phyloP scores from a whole-genome alignment of 2,797 vertebrate species.

The Peromyscus aztecus region DNA sequence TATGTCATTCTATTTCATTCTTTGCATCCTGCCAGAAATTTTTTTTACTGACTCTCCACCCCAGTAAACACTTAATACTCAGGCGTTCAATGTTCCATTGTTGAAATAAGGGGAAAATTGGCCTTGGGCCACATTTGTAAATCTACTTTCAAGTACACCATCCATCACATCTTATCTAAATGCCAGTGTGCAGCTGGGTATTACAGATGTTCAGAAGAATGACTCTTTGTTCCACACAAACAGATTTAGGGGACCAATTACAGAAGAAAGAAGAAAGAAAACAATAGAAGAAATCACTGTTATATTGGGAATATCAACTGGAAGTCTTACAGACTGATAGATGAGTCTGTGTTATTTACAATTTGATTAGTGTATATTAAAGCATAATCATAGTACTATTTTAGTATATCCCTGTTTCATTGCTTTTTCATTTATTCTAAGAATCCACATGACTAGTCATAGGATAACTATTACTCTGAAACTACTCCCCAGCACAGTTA shows the following conservation, averaged over 20 bases:
- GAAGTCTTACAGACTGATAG: background rate
- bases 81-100: background rate
- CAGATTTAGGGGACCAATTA: background rate
- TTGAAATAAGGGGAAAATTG: conserved; percentile 49
- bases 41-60: background rate
- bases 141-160: conserved; percentile 61
- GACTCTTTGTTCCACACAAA: conserved; percentile 42
- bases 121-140: conserved; percentile 64
- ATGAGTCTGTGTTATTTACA: conserved; percentile 19
- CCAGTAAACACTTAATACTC: conserved; percentile 69
- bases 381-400: background rate
- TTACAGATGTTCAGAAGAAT: conserved; percentile 61
- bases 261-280: background rate
- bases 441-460: conserved; percentile 53
- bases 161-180: conserved; percentile 46
- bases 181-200: conserved; percentile 54
- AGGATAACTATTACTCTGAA: conserved; percentile 11
- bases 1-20: conserved; percentile 43
- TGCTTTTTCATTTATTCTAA: conserved; percentile 68
- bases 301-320: background rate
- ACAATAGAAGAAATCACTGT: background rate
- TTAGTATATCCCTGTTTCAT: conserved; percentile 39
- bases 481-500: background rate
- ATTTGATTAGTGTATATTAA: background rate
- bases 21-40: conserved; percentile 21